A percentile compares a stretch with the other conserved stretches of the same genome.
These are phyloP conservation scores for Gari tellinella DNA, from an alignment of 2,888 invertebrate species.

Conservation along the genomic window DNA sequence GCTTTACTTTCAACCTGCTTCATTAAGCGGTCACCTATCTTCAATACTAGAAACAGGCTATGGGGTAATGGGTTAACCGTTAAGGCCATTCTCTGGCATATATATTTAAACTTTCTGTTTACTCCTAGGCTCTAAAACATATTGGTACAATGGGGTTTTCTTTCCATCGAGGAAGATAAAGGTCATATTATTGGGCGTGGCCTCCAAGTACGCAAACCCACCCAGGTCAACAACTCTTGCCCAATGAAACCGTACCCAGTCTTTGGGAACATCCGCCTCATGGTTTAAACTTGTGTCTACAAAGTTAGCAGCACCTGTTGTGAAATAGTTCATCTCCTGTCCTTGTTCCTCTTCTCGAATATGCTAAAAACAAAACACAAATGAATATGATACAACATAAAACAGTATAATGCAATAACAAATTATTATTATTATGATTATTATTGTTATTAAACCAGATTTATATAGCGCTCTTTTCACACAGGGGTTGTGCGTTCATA, in stretches of 20 bases:
- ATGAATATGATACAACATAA: too few relatives aligned
- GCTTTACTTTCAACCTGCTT: too few relatives aligned
- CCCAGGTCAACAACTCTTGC: slow-evolving; percentile 81
- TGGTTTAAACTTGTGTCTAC: slow-evolving; percentile 81
- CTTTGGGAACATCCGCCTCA: slow-evolving; percentile 74
- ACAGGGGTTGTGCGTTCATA: too few relatives aligned
- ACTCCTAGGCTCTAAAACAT: slow-evolving; percentile 6
- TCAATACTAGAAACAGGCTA: too few relatives aligned
- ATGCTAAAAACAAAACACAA: slow-evolving; percentile 7
- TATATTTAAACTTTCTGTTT: too few relatives aligned
- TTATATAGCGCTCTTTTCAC: too few relatives aligned
- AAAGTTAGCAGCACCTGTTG: slow-evolving; percentile 85
- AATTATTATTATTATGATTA: too few relatives aligned
- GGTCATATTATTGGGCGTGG: slow-evolving; percentile 74
- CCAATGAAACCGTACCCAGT: slow-evolving; percentile 80
- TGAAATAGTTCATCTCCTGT: slow-evolving; percentile 83
- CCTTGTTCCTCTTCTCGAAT: slow-evolving; percentile 15
- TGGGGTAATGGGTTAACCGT: too few relatives aligned
- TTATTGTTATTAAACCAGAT: too few relatives aligned
- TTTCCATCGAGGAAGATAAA: slow-evolving; percentile 75
- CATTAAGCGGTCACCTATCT: too few relatives aligned
- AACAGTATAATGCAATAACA: neutral
- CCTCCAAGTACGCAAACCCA: slow-evolving; percentile 81
- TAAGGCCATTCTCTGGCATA: too few relatives aligned
- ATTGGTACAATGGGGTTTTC: slow-evolving; percentile 69